phyloP scores from a whole-genome alignment of 2,113 vertebrate species.

The Chaenocephalus aceratus region DNA sequence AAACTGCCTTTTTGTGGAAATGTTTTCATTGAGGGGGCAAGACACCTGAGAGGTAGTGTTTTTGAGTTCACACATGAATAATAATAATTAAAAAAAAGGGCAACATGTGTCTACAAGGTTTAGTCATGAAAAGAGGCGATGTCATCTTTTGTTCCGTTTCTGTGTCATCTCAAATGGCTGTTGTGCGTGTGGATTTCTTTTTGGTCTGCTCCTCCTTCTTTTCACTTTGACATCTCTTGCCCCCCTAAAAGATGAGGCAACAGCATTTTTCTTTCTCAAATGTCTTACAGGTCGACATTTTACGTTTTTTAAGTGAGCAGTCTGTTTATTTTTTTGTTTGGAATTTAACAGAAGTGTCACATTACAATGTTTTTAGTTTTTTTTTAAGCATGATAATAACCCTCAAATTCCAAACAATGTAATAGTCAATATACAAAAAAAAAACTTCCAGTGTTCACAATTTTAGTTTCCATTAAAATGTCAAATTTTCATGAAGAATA shows the following conservation, averaged over 20 bases:
- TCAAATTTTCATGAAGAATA: conserved; percentile 75
- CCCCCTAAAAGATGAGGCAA: conserved; percentile 57
- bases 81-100: conserved; percentile 5
- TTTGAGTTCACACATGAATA: conserved; percentile 10
- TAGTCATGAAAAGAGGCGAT: conserved; percentile 32
- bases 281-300: conserved; percentile 74
- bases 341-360: conserved; percentile 74
- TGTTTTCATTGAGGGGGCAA: conserved; percentile 43
- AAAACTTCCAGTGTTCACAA: conserved; percentile 76
- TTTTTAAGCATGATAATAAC: conserved; percentile 79
- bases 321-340: conserved; percentile 66
- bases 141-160: conserved; percentile 36
- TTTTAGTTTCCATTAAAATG: conserved; percentile 85
- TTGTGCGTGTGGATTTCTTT: conserved; percentile 44
- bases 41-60: conserved; percentile 45
- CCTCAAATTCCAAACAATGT: conserved; percentile 81
- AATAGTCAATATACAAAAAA: conserved; percentile 65
- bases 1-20: conserved; percentile 56
- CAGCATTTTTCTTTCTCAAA: conserved; percentile 59
- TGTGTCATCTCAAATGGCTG: conserved; percentile 60
- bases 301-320: conserved; percentile 59
- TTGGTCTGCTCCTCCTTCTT: conserved; percentile 28
- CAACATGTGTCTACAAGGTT: conserved; percentile 21
- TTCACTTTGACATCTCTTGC: conserved; percentile 21
- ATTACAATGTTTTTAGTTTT: conserved; percentile 62